Evolutionary conservation across 2,113 vertebrate species (phyloP).

Genomic region (Sander vitreus): DNA sequence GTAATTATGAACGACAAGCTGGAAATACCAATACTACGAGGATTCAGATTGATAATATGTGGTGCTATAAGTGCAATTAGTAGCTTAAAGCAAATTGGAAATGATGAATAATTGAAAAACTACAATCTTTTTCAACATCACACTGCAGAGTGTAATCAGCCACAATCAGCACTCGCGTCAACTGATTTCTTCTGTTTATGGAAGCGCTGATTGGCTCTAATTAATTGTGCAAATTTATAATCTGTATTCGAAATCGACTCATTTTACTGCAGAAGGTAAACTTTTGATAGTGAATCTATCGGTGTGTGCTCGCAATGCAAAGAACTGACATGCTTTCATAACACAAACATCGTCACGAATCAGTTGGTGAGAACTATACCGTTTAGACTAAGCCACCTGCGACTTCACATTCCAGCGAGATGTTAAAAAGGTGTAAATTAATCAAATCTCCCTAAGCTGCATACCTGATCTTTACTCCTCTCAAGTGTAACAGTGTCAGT

Average conservation of each 20-base stretch:
- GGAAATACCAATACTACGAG: slow-evolving; percentile 1
- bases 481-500: neutral
- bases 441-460: neutral
- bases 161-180: slow-evolving; percentile 63
- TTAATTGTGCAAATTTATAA: slow-evolving; percentile 55
- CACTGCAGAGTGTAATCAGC: slow-evolving; percentile 62
- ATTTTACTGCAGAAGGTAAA: slow-evolving; percentile 5
- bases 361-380: neutral
- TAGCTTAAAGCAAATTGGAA: slow-evolving; percentile 39
- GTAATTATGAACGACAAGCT: slow-evolving; percentile 28
- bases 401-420: neutral
- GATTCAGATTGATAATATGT: neutral
- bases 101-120: slow-evolving; percentile 20
- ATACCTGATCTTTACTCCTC: neutral
- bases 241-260: slow-evolving; percentile 42
- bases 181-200: slow-evolving; percentile 66
- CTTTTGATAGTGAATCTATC: neutral
- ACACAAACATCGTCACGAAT: neutral
- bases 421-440: neutral
- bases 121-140: neutral
- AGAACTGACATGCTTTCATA: neutral
- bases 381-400: neutral
- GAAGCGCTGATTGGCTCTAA: slow-evolving; percentile 68
- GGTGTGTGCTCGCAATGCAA: neutral
- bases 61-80: neutral